Evolutionary conservation across 2,797 vertebrate genomes (phyloP).

Genomic region (Strix occidentalis): DNA sequence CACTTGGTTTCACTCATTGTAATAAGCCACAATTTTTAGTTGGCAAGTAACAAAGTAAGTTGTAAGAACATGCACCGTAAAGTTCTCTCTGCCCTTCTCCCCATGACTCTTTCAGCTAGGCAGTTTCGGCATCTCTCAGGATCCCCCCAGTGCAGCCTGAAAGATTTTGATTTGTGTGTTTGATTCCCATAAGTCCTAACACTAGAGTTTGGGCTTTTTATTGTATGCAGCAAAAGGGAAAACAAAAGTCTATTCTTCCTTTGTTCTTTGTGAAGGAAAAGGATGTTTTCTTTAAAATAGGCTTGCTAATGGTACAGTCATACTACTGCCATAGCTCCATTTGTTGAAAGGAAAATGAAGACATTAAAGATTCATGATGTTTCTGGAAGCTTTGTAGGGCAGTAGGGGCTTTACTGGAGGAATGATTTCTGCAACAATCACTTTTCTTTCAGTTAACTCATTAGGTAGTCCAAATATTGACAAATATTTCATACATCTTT

Average conservation of each 20-base stretch:
- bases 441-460: not conserved
- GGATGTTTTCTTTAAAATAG: not conserved
- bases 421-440: not conserved
- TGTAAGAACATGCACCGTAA: rapidly evolving
- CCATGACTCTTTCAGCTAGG: not conserved
- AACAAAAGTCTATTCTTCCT: not conserved
- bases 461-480: not conserved
- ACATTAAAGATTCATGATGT: not conserved
- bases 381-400: not conserved
- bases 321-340: not conserved
- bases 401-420: not conserved
- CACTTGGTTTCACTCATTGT: not conserved
- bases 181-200: not conserved
- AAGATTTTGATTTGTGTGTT: not conserved
- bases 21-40: not conserved
- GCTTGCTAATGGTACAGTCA: not conserved
- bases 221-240: not conserved
- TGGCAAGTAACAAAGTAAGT: too few species aligned
- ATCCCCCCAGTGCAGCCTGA: not conserved
- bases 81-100: not conserved
- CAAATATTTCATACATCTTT: not conserved
- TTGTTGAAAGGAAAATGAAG: not conserved
- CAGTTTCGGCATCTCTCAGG: not conserved
- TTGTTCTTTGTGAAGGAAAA: not conserved
- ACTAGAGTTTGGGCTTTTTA: not conserved